These are phyloP conservation scores for Mugil cephalus DNA, from an alignment of 2,113 vertebrate genomes.

Conservation along the genomic window DNA sequence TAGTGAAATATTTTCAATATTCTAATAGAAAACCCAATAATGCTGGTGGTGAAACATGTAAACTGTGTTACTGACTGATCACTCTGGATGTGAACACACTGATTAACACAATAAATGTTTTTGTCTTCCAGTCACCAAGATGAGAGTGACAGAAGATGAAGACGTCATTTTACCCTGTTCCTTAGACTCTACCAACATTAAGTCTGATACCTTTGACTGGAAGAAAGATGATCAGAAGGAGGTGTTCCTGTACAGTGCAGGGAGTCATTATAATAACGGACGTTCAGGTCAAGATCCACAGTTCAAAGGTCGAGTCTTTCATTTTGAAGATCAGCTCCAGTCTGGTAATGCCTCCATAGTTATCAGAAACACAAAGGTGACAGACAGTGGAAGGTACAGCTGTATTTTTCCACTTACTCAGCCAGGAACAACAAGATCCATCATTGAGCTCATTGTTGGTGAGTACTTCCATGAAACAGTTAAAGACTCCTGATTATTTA, in stretches of 20 bases:
- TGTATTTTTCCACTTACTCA: accelerated
- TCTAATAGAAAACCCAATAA: too few species aligned
- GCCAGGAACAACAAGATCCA: accelerated
- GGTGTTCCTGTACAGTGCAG: conserved; percentile 36
- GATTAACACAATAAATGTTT: neutral
- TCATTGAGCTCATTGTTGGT: conserved; percentile 1
- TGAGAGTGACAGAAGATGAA: neutral
- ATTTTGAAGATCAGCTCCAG: neutral
- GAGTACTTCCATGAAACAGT: neutral
- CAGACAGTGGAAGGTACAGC: neutral
- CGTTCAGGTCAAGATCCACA: neutral
- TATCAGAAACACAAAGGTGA: neutral
- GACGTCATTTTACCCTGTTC: conserved; percentile 14
- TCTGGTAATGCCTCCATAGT: neutral
- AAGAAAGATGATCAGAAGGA: neutral
- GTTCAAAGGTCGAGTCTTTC: conserved; percentile 28
- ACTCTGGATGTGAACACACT: too few species aligned
- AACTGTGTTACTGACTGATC: too few species aligned
- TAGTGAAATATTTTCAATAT: too few species aligned
- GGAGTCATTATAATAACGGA: too few species aligned
- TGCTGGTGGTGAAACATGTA: too few species aligned
- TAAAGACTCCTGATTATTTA: too few species aligned
- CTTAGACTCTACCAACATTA: neutral
- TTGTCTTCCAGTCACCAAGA: accelerated
- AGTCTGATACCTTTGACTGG: neutral